phyloP scores from a whole-genome alignment of 53 echinoderm and acorn worm species.

The Holothuria leucospilota region DNA sequence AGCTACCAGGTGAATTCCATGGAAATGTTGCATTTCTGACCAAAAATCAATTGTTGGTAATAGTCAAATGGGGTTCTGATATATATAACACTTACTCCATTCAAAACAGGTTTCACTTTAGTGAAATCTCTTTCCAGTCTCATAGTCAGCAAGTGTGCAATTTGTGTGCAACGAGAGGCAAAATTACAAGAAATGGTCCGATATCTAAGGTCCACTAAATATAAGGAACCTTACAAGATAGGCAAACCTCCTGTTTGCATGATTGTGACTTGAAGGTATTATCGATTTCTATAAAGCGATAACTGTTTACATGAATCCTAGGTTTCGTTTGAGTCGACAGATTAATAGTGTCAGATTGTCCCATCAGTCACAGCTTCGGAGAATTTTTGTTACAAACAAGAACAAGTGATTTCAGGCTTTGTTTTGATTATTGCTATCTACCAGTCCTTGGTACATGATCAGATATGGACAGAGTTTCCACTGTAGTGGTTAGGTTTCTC shows the following conservation, averaged over 20 bases:
- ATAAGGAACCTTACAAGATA: neutral
- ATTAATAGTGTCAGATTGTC: neutral
- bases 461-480: slow-evolving; percentile 4
- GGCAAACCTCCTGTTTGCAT: neutral
- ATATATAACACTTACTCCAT: neutral
- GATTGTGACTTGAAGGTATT: neutral
- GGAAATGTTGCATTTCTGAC: too few relatives aligned
- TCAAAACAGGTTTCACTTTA: neutral
- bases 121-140: neutral
- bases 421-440: neutral
- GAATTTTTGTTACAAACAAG: neutral
- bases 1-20: too few relatives aligned
- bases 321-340: neutral
- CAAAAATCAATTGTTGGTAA: too few relatives aligned
- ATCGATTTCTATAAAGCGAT: neutral
- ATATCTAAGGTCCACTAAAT: neutral
- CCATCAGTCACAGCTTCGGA: slow-evolving; percentile 1
- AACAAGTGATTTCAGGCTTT: neutral
- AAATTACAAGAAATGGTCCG: neutral
- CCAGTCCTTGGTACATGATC: neutral
- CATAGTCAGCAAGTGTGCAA: neutral
- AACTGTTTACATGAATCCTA: neutral
- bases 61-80: too few relatives aligned
- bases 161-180: neutral
- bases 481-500: neutral